A percentile compares a stretch with the other conserved stretches of the same genome.
Conservation (phyloP, 53 echinoderm and acorn worm genomes). For the Antedon mediterranea region DNA sequence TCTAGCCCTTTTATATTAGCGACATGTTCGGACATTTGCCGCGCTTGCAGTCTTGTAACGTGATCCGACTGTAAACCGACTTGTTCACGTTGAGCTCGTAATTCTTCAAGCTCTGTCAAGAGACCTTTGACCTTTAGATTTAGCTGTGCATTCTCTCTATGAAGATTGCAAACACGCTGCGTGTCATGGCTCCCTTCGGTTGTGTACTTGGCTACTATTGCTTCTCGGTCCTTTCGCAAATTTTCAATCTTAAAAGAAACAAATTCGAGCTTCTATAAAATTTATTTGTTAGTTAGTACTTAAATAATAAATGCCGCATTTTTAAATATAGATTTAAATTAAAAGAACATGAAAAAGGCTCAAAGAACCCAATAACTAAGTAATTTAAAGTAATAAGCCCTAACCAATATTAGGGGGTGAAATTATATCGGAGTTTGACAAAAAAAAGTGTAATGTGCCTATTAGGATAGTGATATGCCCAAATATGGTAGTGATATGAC, state of each 20-base stretch:
- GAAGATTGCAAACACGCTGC: constrained; percentile 70
- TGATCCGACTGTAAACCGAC: constrained; percentile 91
- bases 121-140: constrained; percentile 95
- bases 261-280: background rate
- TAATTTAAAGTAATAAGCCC: too few relatives aligned
- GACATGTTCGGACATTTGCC: constrained; percentile 72
- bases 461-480: too few relatives aligned
- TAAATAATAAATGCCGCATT: too few relatives aligned
- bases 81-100: constrained; percentile 89
- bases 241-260: constrained; percentile 45
- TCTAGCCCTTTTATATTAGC: constrained; percentile 73
- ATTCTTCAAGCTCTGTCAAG: constrained; percentile 83
- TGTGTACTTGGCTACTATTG: constrained; percentile 66
- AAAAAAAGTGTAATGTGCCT: too few relatives aligned
- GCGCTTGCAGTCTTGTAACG: constrained; percentile 79
- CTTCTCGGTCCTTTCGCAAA: constrained; percentile 74
- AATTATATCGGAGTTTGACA: too few relatives aligned
- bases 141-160: constrained; percentile 90
- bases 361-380: too few relatives aligned
- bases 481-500: too few relatives aligned
- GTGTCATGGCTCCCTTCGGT: constrained; percentile 86
- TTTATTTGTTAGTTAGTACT: background rate
- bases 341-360: too few relatives aligned
- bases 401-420: too few relatives aligned
- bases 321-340: too few relatives aligned